phyloP scores from a whole-genome alignment of 1,140 invertebrate genomes.

The Spodoptera litura region DNA sequence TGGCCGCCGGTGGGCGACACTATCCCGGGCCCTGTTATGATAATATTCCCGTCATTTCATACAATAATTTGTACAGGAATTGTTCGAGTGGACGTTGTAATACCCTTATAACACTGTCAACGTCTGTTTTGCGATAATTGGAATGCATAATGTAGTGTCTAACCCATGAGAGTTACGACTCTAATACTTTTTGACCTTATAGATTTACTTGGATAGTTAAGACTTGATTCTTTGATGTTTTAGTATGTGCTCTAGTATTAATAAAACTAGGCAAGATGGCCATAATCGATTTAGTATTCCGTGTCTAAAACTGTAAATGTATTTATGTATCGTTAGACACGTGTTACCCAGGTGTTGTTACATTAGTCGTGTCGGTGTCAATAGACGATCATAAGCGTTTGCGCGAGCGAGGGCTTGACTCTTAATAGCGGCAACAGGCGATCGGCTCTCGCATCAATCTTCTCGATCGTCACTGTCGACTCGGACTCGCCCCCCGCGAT shows the following conservation, averaged over 20 bases:
- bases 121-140: conserved; percentile 65
- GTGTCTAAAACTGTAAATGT: conserved; percentile 29
- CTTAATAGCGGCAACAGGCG: conserved; percentile 57
- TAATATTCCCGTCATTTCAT: conserved; percentile 76
- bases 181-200: not conserved
- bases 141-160: conserved; percentile 63
- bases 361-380: conserved; percentile 49
- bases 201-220: not conserved
- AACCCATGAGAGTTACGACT: conserved; percentile 24
- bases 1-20: conserved; percentile 78
- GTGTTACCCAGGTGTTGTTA: conserved; percentile 35
- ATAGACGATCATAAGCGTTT: conserved; percentile 52
- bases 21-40: conserved; percentile 74
- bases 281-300: conserved; percentile 2
- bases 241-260: not conserved
- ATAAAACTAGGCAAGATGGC: not conserved
- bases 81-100: conserved; percentile 64
- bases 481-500: conserved; percentile 70
- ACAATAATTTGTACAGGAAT: conserved; percentile 73
- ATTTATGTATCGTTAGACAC: conserved; percentile 38
- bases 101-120: conserved; percentile 55
- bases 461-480: conserved; percentile 72
- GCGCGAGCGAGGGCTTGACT: conserved; percentile 50
- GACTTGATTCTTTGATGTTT: not conserved
- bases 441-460: conserved; percentile 70